Evolutionary conservation across 2,113 vertebrate species (phyloP).

Genomic region (Ceuthmochares aereus): DNA sequence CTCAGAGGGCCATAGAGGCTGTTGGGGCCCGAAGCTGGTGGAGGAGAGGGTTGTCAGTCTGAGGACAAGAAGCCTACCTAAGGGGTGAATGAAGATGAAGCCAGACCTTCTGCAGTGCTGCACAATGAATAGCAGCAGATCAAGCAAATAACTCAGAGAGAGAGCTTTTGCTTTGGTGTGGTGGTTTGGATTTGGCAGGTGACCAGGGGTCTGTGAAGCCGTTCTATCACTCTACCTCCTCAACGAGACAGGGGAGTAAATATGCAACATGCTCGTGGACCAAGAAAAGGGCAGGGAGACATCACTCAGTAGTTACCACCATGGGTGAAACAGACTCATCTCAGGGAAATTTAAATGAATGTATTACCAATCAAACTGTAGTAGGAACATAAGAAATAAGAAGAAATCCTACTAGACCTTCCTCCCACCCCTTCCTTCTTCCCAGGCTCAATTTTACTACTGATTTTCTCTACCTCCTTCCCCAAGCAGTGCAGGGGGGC

Average conservation of each 20-base stretch:
- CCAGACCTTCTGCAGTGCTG: accelerated
- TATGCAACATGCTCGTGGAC: not conserved
- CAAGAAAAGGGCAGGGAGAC: not conserved
- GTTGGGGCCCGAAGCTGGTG: not conserved
- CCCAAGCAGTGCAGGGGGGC: no score
- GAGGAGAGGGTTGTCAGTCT: not conserved
- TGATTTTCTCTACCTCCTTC: no score
- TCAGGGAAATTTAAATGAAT: not conserved
- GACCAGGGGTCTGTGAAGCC: not conserved
- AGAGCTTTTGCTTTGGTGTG: not conserved
- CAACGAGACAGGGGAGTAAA: not conserved
- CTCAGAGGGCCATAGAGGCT: not conserved
- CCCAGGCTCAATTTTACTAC: no score
- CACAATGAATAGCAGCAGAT: not conserved
- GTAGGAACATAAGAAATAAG: not conserved
- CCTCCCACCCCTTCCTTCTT: no score
- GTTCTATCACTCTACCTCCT: no score
- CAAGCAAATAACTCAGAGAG: not conserved
- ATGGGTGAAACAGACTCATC: not conserved
- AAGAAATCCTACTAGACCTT: not conserved
- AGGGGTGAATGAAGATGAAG: not conserved
- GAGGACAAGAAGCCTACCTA: not conserved
- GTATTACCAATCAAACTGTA: not conserved
- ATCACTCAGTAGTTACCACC: not conserved
- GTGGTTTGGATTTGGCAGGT: not conserved